phyloP scores from a whole-genome alignment of 2,888 invertebrate species.

The Euspilapteryx auroguttella region DNA sequence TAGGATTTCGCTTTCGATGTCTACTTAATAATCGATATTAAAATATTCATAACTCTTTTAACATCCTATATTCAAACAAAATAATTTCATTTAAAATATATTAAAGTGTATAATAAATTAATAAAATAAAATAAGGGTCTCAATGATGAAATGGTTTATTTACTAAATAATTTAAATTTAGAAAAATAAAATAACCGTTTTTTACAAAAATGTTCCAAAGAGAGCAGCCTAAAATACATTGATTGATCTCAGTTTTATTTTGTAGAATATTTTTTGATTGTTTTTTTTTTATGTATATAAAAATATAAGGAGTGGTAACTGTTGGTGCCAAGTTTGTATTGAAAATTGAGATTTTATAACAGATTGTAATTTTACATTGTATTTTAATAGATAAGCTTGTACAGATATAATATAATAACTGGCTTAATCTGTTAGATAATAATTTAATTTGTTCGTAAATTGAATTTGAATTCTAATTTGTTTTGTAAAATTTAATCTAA shows the following conservation, averaged over 20 bases:
- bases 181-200: constrained; percentile 8
- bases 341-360: constrained; percentile 28
- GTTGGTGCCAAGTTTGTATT: constrained; percentile 42
- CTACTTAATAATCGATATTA: too few relatives aligned
- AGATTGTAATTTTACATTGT: constrained; percentile 12
- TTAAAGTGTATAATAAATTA: background rate
- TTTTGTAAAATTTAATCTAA: too few relatives aligned
- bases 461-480: too few relatives aligned
- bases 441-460: too few relatives aligned
- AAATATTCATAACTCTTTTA: too few relatives aligned
- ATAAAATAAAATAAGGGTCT: background rate
- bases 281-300: constrained; percentile 40
- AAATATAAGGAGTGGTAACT: constrained; percentile 17
- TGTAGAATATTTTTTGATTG: constrained; percentile 44
- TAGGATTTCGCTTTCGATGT: constrained; percentile 1
- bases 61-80: too few relatives aligned
- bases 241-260: constrained; percentile 52
- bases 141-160: too few relatives aligned
- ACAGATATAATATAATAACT: constrained; percentile 25
- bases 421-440: too few relatives aligned
- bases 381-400: constrained; percentile 15
- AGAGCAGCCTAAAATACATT: constrained; percentile 58
- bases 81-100: background rate
- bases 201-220: constrained; percentile 59
- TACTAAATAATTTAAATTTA: too few relatives aligned